Percentiles rank a stretch among this genome's conserved stretches.
Conservation (phyloP, 1,140 invertebrate species). For the Brachionus rotundiformis region DNA sequence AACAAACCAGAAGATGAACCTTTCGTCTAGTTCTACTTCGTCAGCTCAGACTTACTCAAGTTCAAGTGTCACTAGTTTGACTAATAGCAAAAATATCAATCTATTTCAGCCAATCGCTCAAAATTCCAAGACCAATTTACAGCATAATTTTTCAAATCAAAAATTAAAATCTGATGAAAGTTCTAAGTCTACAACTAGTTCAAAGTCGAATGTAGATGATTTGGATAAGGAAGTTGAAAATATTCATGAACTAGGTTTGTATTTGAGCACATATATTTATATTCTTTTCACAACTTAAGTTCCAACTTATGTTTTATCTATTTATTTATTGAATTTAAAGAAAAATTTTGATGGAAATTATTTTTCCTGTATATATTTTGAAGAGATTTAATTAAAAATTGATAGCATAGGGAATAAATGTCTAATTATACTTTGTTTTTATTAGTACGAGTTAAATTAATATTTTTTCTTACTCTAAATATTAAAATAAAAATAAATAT, state of each 20-base stretch:
- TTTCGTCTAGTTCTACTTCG: conserved; percentile 15
- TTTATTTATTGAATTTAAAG: too few species aligned
- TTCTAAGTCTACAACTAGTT: conserved; percentile 2
- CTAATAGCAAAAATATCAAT: conserved; percentile 38
- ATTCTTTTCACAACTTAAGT: too few species aligned
- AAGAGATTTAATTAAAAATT: too few species aligned
- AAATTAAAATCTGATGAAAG: not conserved
- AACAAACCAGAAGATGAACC: not conserved
- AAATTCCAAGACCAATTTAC: not conserved
- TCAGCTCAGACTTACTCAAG: not conserved
- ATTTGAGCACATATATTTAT: too few species aligned
- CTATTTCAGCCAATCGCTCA: not conserved
- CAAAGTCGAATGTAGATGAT: conserved; percentile 12
- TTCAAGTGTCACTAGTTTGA: conserved; percentile 30
- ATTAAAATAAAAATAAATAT: too few species aligned
- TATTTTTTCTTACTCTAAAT: too few species aligned
- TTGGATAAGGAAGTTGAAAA: conserved; percentile 49
- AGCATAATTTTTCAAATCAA: not conserved
- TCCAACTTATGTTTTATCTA: too few species aligned
- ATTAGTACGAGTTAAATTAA: too few species aligned
- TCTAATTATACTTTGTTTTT: too few species aligned
- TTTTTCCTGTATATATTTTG: too few species aligned
- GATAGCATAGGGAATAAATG: too few species aligned
- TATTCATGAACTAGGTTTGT: conserved; percentile 43
- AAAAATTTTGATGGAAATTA: too few species aligned